Evolutionary conservation across 2,113 vertebrate genomes (phyloP).

Genomic region (Otus sunia): DNA sequence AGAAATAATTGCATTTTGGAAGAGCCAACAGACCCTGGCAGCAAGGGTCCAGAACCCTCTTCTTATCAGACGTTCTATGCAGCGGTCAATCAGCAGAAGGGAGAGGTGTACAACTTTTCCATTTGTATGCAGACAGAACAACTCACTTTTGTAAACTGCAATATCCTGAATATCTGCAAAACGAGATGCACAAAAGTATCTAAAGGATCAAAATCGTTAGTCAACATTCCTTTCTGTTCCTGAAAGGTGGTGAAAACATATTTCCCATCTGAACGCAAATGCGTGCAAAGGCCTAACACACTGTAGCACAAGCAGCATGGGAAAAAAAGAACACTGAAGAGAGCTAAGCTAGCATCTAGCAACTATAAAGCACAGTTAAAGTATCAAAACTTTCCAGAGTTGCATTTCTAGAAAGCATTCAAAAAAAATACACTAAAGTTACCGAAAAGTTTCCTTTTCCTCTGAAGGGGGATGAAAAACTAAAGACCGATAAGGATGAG

Average conservation of each 20-base stretch:
- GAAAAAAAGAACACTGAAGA: not conserved
- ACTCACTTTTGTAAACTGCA: constrained; percentile 85
- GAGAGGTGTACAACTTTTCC: constrained; percentile 90
- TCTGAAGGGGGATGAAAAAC: not conserved
- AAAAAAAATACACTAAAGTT: not conserved
- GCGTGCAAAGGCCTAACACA: not conserved
- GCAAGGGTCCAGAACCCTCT: constrained; percentile 86
- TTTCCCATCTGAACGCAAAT: not conserved
- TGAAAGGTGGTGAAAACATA: not conserved
- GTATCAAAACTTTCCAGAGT: not conserved
- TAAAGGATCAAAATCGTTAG: not conserved
- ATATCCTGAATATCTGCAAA: constrained; percentile 87
- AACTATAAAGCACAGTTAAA: not conserved
- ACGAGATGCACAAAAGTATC: not conserved
- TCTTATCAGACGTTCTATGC: constrained; percentile 89
- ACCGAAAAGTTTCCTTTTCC: not conserved
- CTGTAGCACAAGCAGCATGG: not conserved
- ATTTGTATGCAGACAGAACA: constrained; percentile 89
- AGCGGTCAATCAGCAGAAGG: constrained; percentile 86
- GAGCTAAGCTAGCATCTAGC: not conserved
- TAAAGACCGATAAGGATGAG: not conserved
- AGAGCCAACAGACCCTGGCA: constrained; percentile 86
- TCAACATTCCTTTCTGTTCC: not conserved
- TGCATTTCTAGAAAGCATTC: not conserved
- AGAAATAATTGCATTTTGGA: constrained; percentile 82